These are phyloP conservation scores for Eptesicus fuscus DNA, from an alignment of 2,113 vertebrate species.

Conservation along the genomic window DNA sequence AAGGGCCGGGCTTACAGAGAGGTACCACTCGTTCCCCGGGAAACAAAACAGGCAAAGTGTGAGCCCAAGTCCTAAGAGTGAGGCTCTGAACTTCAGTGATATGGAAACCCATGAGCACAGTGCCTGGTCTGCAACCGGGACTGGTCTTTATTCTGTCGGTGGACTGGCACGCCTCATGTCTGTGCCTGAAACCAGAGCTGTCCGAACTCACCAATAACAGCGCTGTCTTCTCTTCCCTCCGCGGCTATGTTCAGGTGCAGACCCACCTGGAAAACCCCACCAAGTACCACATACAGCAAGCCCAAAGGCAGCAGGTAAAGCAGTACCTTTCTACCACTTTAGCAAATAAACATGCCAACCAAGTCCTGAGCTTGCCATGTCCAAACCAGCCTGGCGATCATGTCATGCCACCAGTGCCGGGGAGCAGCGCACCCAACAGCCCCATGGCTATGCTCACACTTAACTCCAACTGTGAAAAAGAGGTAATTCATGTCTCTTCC, in stretches of 20 bases:
- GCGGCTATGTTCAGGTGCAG: slow-evolving; percentile 87
- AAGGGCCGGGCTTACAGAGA: neutral
- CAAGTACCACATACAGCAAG: slow-evolving; percentile 97
- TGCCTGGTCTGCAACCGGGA: neutral
- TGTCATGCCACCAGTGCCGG: slow-evolving; percentile 94
- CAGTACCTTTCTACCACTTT: slow-evolving; percentile 96
- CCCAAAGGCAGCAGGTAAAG: slow-evolving; percentile 97
- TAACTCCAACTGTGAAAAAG: slow-evolving; percentile 93
- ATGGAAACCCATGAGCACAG: neutral
- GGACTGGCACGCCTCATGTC: neutral
- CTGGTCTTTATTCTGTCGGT: neutral
- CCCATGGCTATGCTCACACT: slow-evolving; percentile 99
- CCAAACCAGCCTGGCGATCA: slow-evolving; percentile 94
- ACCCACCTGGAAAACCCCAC: slow-evolving; percentile 96
- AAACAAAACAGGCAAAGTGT: neutral
- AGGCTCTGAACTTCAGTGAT: slow-evolving; percentile 11
- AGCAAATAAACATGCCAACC: slow-evolving; percentile 92
- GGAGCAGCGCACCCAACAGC: slow-evolving; percentile 99
- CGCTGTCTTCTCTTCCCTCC: slow-evolving; percentile 62
- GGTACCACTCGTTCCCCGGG: neutral
- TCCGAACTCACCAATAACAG: neutral
- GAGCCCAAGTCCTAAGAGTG: neutral
- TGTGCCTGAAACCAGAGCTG: neutral
- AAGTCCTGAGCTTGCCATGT: slow-evolving; percentile 95
- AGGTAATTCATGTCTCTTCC: slow-evolving; percentile 82